Conservation (phyloP, 2,888 invertebrate species). For the Rapana venosa region DNA sequence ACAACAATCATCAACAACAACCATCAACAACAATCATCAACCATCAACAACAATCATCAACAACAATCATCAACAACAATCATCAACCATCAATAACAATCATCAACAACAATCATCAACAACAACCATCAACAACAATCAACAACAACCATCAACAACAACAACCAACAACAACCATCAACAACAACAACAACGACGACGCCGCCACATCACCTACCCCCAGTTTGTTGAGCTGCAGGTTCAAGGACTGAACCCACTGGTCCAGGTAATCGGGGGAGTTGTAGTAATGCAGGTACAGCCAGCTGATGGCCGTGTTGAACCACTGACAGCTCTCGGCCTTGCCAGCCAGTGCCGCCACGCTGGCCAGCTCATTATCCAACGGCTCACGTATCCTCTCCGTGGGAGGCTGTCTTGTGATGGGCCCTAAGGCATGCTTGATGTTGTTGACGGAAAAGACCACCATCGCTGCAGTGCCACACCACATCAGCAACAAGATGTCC, state of each 20-base stretch:
- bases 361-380: constrained; percentile 49
- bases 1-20: too few species aligned
- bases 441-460: constrained; percentile 71
- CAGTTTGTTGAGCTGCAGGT: constrained; percentile 77
- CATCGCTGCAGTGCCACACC: constrained; percentile 72
- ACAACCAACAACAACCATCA: background rate
- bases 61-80: too few species aligned
- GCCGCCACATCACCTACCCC: constrained; percentile 68
- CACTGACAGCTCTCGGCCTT: constrained; percentile 74
- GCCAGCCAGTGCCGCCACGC: constrained; percentile 33
- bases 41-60: too few species aligned
- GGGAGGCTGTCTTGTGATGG: constrained; percentile 64
- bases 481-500: constrained; percentile 74
- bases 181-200: background rate
- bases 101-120: too few species aligned
- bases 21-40: too few species aligned
- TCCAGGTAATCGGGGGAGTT: constrained; percentile 74
- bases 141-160: too few species aligned
- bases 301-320: constrained; percentile 75
- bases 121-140: too few species aligned
- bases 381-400: constrained; percentile 58
- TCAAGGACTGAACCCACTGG: constrained; percentile 78
- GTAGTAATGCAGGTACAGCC: constrained; percentile 75
- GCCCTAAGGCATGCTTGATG: constrained; percentile 71
- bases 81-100: too few species aligned